Evolutionary conservation across 2,888 invertebrate genomes (phyloP).

Genomic region (Agrotis exclamationis): DNA sequence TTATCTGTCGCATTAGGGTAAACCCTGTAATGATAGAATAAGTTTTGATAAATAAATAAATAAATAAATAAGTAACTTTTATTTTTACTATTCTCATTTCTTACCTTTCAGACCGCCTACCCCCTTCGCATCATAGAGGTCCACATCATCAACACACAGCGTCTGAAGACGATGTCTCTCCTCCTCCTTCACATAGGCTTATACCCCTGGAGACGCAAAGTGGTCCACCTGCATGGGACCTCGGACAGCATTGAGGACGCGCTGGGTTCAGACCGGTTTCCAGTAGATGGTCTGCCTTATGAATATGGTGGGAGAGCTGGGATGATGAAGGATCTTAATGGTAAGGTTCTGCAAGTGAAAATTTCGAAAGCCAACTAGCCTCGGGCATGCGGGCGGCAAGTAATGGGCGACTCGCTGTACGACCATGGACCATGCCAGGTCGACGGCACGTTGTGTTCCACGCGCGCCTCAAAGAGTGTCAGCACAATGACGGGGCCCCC

Average conservation of each 20-base stretch:
- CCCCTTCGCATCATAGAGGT: conserved; percentile 96
- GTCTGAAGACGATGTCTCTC: conserved; percentile 93
- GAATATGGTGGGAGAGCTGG: conserved; percentile 96
- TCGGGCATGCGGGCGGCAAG: no score
- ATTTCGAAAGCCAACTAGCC: no score
- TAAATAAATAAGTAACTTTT: no score
- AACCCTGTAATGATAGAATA: no score
- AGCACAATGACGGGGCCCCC: no score
- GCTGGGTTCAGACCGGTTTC: conserved; percentile 92
- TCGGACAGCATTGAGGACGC: conserved; percentile 80
- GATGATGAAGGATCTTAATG: conserved; percentile 93
- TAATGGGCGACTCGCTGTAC: no score
- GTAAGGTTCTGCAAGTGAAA: conserved; percentile 80
- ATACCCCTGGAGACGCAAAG: conserved; percentile 86
- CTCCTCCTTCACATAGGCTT: conserved; percentile 88
- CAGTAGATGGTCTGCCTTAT: conserved; percentile 94
- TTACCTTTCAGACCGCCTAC: conserved; percentile 93
- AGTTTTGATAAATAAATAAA: no score
- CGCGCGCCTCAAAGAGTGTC: no score
- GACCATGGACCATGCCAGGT: no score
- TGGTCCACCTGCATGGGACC: conserved; percentile 80
- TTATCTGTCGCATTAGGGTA: no score
- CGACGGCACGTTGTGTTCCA: no score
- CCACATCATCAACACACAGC: conserved; percentile 95
- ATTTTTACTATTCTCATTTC: background rate